Conservation (phyloP, 1,140 invertebrate genomes). For the Drosophila nigromelanica region DNA sequence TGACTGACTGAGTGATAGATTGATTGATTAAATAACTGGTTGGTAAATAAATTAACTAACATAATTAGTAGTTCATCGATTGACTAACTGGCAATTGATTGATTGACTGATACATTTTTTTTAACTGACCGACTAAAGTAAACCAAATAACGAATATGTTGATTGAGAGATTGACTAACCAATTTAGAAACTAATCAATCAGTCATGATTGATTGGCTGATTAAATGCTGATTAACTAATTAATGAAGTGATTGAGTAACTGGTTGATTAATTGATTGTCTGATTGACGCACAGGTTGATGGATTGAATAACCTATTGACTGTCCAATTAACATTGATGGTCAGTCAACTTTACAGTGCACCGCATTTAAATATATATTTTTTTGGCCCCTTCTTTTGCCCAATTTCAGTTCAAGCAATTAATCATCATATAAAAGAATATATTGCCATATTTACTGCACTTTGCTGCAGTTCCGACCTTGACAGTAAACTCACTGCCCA, state of each 20-base stretch:
- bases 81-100: not conserved
- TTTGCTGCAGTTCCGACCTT: constrained; percentile 7
- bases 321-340: too few relatives aligned
- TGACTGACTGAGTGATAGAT: not conserved
- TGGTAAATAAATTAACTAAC: not conserved
- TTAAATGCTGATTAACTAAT: not conserved
- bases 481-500: not conserved
- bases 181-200: too few relatives aligned
- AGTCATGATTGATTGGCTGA: too few relatives aligned
- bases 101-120: too few relatives aligned
- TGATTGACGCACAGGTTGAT: not conserved
- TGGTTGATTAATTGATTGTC: not conserved
- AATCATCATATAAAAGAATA: constrained; percentile 24
- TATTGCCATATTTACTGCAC: not conserved
- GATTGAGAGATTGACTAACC: not conserved
- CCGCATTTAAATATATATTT: not conserved
- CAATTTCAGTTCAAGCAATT: constrained; percentile 10
- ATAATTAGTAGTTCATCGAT: too few relatives aligned
- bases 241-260: not conserved
- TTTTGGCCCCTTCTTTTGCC: not conserved
- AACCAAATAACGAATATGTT: too few relatives aligned
- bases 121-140: not conserved
- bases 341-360: not conserved
- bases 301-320: not conserved
- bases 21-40: not conserved